Evolutionary conservation across 2,113 vertebrate species (phyloP).

Genomic region (Sinocyclocheilus anophthalmus): DNA sequence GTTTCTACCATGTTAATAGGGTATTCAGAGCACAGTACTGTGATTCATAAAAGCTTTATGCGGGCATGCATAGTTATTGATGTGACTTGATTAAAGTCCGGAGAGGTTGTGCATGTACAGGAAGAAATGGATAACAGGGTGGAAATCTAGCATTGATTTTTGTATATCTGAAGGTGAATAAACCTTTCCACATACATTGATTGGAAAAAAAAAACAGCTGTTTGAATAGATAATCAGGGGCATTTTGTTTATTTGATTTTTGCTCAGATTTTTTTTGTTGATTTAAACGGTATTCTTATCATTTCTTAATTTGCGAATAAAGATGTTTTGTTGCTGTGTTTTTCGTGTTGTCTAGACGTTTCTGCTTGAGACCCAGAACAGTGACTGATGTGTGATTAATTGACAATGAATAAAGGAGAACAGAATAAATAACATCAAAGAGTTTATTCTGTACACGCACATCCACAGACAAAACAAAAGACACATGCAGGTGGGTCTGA

Average conservation of each 20-base stretch:
- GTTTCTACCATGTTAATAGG: not conserved
- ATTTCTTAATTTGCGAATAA: not conserved
- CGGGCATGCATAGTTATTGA: not conserved
- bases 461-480: slow-evolving; percentile 5
- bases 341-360: not conserved
- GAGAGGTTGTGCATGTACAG: not conserved
- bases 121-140: slow-evolving; percentile 1
- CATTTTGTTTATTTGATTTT: not conserved
- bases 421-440: not conserved
- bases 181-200: not conserved
- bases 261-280: not conserved
- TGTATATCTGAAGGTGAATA: not conserved
- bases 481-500: not conserved
- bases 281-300: not conserved
- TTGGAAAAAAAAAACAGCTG: not conserved
- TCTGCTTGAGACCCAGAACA: not conserved
- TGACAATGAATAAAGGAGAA: slow-evolving; percentile 10
- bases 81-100: slow-evolving; percentile 1
- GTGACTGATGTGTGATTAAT: slow-evolving; percentile 26
- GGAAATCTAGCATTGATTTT: slow-evolving; percentile 11
- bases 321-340: slow-evolving; percentile 14
- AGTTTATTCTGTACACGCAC: not conserved
- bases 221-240: not conserved
- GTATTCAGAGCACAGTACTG: not conserved
- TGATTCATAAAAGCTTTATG: not conserved